Base-by-base conservation (phyloP, 2,888 invertebrate genomes). In the Acrobeloides nanus region DNA sequence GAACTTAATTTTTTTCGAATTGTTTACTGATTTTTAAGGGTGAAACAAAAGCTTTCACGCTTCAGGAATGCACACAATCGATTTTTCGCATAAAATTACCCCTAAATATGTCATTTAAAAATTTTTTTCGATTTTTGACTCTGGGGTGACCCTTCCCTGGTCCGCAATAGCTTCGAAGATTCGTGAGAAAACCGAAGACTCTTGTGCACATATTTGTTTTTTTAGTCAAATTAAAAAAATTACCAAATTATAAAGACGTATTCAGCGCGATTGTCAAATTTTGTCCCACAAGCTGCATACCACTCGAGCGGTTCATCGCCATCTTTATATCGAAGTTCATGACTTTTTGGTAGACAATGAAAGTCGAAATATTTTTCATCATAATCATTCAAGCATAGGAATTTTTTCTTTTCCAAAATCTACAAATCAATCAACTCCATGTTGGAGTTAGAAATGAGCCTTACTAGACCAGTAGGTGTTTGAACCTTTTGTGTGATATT, bases 201-300 rank as follows among this genome's bases (percentile, higher is more conserved):
- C 7, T 4, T 15, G 15, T 4, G n/a, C n/a, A n/a, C n/a, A n/a
- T n/a, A n/a, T n/a, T n/a, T n/a, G n/a, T n/a, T n/a, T n/a, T n/a
- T n/a, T n/a, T n/a, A n/a, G n/a, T n/a, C n/a, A n/a, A n/a, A n/a
- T 7, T 15, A 33, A 15, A 29, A 4, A 5, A 3, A 27, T 50
- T 20, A 66, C 68, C 68, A 69, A 25, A 72, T 64, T 37, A 72
- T 57, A 24, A 61, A 49, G 10, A 71, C 58, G 53, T 69, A 71
- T 46, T 71, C 68, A 21, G 62, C 66, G 7, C 64, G 55, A 41
- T 69, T 68, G 4, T 63, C 61, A 33, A 58, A 72, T 0, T 82
- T 81, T 1, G 82, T 84, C 15, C 86, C 86, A 68, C 87, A 87
- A 43, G 84, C 80, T 4, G 83, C 82, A 74, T 86, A 87, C 84